Percentiles rank a stretch among this genome's conserved stretches.
These are phyloP conservation scores for Prochilodus magdalenae DNA, from an alignment of 2,113 vertebrate genomes.

Conservation along the genomic window DNA sequence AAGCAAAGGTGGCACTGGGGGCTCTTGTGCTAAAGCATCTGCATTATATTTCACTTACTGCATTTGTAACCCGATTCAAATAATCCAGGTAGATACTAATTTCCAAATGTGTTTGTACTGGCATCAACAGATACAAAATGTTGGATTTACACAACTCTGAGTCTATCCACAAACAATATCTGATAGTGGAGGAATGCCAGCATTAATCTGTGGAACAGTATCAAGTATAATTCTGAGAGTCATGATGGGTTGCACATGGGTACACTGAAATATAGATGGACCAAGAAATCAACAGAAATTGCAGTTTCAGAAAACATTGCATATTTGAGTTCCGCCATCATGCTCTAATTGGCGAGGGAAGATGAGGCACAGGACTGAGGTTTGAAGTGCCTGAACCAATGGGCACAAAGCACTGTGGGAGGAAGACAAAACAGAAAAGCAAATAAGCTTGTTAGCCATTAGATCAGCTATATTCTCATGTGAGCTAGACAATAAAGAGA, in stretches of 20 bases:
- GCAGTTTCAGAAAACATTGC: too few relatives aligned
- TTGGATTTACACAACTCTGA: too few relatives aligned
- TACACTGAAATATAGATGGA: neutral
- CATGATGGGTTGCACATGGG: neutral
- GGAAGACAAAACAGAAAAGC: slow-evolving; percentile 12
- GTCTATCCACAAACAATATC: too few relatives aligned
- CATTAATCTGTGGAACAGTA: neutral
- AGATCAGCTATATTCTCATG: neutral
- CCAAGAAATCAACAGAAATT: too few relatives aligned
- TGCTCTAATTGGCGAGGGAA: slow-evolving; percentile 3
- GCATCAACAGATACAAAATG: too few relatives aligned
- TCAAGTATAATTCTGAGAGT: neutral
- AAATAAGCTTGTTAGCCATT: neutral
- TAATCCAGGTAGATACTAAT: too few relatives aligned
- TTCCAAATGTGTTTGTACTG: too few relatives aligned
- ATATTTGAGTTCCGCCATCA: neutral
- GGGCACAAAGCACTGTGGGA: slow-evolving; percentile 59
- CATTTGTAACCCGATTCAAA: too few relatives aligned
- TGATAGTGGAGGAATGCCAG: neutral
- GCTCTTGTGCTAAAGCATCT: too few relatives aligned
- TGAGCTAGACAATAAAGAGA: neutral
- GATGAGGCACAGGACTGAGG: slow-evolving; percentile 9
- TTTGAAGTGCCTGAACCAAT: slow-evolving; percentile 18
- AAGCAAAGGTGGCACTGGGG: too few relatives aligned
- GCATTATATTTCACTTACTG: too few relatives aligned